A percentile compares a stretch with the other conserved stretches of the same genome.
These are phyloP conservation scores for Halictus rubicundus DNA, from an alignment of 1,140 invertebrate genomes.

Conservation along the genomic window DNA sequence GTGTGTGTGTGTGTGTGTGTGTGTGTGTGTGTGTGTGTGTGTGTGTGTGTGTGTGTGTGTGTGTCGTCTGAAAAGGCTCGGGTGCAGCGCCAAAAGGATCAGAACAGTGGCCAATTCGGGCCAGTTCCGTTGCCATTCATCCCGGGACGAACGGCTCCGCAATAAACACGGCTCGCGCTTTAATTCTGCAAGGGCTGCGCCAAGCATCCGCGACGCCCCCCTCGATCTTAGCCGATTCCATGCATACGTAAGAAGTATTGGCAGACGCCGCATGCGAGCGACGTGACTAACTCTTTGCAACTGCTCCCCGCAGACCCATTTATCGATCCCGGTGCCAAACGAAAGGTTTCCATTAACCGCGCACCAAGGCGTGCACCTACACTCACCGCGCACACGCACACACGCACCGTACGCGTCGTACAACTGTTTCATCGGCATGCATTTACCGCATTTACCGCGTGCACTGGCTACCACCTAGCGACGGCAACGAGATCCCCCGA, in stretches of 20 bases:
- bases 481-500: neutral
- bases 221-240: constrained; percentile 32
- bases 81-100: constrained; percentile 11
- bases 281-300: constrained; percentile 34
- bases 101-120: constrained; percentile 12
- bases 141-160: neutral
- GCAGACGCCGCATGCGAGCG: constrained; percentile 40
- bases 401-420: constrained; percentile 8
- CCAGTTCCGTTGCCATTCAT: constrained; percentile 18
- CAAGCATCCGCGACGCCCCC: neutral
- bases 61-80: constrained; percentile 21
- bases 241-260: constrained; percentile 56
- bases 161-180: constrained; percentile 17
- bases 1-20: neutral
- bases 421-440: constrained; percentile 42
- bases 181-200: neutral
- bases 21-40: neutral
- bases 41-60: neutral
- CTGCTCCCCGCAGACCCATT: constrained; percentile 47
- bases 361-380: constrained; percentile 43
- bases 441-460: constrained; percentile 44
- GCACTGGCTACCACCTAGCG: neutral
- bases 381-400: neutral
- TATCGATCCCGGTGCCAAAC: constrained; percentile 60
- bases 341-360: constrained; percentile 68